A percentile compares a stretch with the other conserved stretches of the same genome.
Evolutionary conservation across 2,888 invertebrate genomes (phyloP).

Genomic region (Neria commutata): DNA sequence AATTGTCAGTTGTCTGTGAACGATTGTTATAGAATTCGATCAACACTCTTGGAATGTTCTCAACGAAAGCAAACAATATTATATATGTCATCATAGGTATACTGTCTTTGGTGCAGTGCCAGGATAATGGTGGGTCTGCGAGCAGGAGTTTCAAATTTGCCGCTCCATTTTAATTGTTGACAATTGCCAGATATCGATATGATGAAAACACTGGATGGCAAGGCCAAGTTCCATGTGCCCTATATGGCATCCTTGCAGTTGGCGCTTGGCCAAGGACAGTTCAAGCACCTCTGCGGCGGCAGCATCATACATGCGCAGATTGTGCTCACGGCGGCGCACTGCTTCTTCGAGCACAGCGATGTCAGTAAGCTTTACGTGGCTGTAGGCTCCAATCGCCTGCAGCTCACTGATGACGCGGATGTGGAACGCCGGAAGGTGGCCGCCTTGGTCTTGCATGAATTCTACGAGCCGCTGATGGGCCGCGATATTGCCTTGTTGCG

Average conservation of each 20-base stretch:
- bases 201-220: too few species aligned
- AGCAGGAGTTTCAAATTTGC: too few species aligned
- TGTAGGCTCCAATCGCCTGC: conserved; percentile 37
- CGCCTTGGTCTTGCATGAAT: conserved; percentile 38
- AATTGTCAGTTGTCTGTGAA: too few species aligned
- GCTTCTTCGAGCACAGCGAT: conserved; percentile 31
- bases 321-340: conserved; percentile 57
- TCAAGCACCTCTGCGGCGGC: conserved; percentile 52
- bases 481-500: conserved; percentile 51
- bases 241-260: conserved; percentile 9
- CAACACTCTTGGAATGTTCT: too few species aligned
- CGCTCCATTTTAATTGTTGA: too few species aligned
- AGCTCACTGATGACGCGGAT: conserved; percentile 13
- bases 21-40: too few species aligned
- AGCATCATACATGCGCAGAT: conserved; percentile 46
- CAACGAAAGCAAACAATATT: too few species aligned
- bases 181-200: too few species aligned
- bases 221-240: background rate
- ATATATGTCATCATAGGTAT: too few species aligned
- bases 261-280: conserved; percentile 30
- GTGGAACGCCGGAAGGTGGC: conserved; percentile 38
- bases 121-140: too few species aligned
- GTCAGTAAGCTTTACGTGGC: conserved; percentile 33
- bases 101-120: too few species aligned
- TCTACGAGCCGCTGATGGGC: conserved; percentile 41